Percentiles rank a stretch among this genome's conserved stretches.
phyloP scores from a whole-genome alignment of 2,113 vertebrate species.

The Corythornis madagascariensis region DNA sequence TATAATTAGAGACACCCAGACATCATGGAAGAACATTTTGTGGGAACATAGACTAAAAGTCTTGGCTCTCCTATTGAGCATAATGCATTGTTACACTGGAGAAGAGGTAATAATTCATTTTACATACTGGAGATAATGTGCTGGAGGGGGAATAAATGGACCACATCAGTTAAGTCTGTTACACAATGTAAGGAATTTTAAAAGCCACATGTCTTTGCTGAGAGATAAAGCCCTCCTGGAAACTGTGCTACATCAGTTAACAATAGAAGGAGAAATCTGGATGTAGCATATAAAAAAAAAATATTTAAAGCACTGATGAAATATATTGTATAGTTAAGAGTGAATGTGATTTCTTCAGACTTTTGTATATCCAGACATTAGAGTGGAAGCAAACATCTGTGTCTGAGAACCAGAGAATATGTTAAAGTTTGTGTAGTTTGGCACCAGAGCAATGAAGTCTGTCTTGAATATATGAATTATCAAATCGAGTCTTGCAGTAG shows the following conservation, averaged over 20 bases:
- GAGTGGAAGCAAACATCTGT: not conserved
- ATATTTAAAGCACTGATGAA: constrained; percentile 12
- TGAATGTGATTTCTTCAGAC: not conserved
- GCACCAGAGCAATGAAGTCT: not conserved
- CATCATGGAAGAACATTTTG: not conserved
- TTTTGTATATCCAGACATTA: not conserved
- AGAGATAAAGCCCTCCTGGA: constrained; percentile 20
- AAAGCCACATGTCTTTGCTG: not conserved
- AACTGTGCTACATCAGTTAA: not conserved
- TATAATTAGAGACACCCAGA: not conserved
- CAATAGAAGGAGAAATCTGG: not conserved
- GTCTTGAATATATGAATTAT: not conserved
- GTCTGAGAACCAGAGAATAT: not conserved
- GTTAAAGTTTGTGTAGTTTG: constrained; percentile 1
- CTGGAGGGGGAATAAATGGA: constrained; percentile 52
- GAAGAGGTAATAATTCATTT: constrained; percentile 60
- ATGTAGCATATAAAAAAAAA: not conserved
- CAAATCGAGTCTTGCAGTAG: not conserved
- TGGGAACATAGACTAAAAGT: not conserved
- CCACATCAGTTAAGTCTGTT: constrained; percentile 33
- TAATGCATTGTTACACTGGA: not conserved
- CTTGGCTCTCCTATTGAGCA: constrained; percentile 6
- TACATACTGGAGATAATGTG: constrained; percentile 40
- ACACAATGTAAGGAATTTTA: constrained; percentile 31
- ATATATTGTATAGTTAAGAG: not conserved